These are phyloP conservation scores for Enteromius paludinosus DNA, from an alignment of 2,797 vertebrate species.

Conservation along the genomic window DNA sequence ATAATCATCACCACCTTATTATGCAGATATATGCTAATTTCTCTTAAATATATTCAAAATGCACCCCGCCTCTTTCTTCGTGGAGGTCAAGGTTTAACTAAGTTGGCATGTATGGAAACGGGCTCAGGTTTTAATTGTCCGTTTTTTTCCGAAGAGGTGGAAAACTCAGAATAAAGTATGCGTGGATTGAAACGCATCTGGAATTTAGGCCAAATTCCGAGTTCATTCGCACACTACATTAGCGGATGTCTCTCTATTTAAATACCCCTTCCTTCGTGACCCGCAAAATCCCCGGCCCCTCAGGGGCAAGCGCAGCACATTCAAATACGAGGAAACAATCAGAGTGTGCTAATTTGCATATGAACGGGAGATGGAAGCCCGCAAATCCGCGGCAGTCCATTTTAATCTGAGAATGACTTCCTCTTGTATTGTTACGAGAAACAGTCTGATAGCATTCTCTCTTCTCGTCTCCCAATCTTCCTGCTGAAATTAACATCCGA, in stretches of 20 bases:
- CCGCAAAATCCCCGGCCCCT: constrained; percentile 56
- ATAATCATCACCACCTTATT: constrained; percentile 76
- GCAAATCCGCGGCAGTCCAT: constrained; percentile 72
- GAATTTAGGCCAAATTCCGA: constrained; percentile 19
- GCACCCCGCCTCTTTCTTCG: constrained; percentile 38
- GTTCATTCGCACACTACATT: constrained; percentile 22
- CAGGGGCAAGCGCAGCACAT: constrained; percentile 69
- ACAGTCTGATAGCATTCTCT: constrained; percentile 67
- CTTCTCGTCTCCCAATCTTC: constrained; percentile 65
- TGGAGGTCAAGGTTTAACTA: constrained; percentile 41
- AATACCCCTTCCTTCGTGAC: constrained; percentile 60
- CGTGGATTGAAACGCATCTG: constrained; percentile 12
- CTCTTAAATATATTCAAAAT: constrained; percentile 72
- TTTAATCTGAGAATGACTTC: constrained; percentile 82
- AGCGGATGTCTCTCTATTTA: constrained; percentile 43
- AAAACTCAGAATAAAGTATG: constrained; percentile 30
- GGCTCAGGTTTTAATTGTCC: constrained; percentile 33
- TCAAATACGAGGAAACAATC: constrained; percentile 86
- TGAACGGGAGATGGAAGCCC: constrained; percentile 75
- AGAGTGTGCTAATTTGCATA: constrained; percentile 79
- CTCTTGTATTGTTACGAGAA: constrained; percentile 79
- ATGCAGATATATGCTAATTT: constrained; percentile 81
- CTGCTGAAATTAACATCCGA: constrained; percentile 81
- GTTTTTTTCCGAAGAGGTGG: background rate
- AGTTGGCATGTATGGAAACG: constrained; percentile 24